These are phyloP conservation scores for Tamandua tetradactyla DNA, from an alignment of 2,797 vertebrate genomes.

Conservation along the genomic window DNA sequence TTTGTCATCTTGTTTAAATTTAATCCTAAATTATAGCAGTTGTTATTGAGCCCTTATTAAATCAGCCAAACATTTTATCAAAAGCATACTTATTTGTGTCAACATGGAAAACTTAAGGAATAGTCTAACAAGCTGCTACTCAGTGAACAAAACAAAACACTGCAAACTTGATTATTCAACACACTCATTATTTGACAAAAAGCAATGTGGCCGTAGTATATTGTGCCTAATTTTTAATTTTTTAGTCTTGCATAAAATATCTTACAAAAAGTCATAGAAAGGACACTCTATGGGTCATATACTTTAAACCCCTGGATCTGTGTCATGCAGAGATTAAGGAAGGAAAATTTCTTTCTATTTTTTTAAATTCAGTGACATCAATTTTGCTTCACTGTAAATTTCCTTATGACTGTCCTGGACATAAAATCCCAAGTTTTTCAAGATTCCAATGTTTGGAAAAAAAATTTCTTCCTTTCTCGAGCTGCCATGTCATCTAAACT, in stretches of 20 bases:
- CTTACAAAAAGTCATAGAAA: neutral
- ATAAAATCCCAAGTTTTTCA: neutral
- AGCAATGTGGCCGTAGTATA: neutral
- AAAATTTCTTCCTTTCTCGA: neutral
- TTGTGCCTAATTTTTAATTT: neutral
- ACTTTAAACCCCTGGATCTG: neutral
- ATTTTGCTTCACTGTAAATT: neutral
- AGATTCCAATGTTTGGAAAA: constrained; percentile 15
- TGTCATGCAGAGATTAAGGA: neutral
- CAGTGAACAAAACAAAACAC: neutral
- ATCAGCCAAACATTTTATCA: neutral
- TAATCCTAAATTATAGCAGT: neutral
- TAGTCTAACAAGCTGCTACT: neutral
- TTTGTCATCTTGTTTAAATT: too few relatives aligned
- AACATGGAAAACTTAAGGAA: constrained; percentile 17
- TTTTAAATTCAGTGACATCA: neutral
- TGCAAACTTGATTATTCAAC: neutral
- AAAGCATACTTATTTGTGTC: neutral
- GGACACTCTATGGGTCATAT: neutral
- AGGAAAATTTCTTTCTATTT: neutral
- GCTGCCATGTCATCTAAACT: neutral
- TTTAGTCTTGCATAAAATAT: neutral
- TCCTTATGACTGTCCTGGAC: neutral
- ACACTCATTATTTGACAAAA: neutral
- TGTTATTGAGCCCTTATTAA: neutral